phyloP scores from a whole-genome alignment of 92 coral and sea anemone species.

The Meandrina meandrites region DNA sequence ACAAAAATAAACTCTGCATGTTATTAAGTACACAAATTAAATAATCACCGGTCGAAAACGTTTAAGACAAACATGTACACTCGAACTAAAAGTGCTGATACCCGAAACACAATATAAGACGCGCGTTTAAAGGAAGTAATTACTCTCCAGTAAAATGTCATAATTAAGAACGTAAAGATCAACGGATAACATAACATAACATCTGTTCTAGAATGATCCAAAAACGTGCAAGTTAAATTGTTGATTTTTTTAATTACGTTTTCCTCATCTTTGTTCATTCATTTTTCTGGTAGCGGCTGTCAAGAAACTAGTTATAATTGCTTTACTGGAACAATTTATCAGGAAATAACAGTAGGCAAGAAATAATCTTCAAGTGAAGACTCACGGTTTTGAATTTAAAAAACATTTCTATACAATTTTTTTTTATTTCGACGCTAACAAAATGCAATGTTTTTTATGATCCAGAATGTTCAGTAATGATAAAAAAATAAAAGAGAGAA shows the following conservation, averaged over 20 bases:
- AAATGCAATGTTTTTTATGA: neutral
- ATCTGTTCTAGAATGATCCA: neutral
- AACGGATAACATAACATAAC: neutral
- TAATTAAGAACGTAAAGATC: neutral
- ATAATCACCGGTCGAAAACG: neutral
- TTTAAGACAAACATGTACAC: neutral
- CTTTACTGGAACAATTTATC: neutral
- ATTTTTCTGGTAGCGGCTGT: neutral
- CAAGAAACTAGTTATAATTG: neutral
- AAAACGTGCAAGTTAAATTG: neutral
- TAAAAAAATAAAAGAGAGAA: neutral
- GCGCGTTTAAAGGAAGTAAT: neutral
- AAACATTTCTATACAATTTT: no score
- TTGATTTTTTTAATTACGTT: neutral
- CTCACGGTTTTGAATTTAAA: no score
- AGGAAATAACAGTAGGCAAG: no score
- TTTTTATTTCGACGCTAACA: neutral
- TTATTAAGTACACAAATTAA: no score
- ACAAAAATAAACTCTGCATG: no score
- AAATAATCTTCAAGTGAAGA: no score
- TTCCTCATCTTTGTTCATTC: no score
- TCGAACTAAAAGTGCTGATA: neutral
- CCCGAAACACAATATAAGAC: neutral
- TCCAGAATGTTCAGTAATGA: neutral
- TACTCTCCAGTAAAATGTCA: neutral